Evolutionary conservation across 1,140 invertebrate species (phyloP).

Genomic region (Cotesia glomerata): DNA sequence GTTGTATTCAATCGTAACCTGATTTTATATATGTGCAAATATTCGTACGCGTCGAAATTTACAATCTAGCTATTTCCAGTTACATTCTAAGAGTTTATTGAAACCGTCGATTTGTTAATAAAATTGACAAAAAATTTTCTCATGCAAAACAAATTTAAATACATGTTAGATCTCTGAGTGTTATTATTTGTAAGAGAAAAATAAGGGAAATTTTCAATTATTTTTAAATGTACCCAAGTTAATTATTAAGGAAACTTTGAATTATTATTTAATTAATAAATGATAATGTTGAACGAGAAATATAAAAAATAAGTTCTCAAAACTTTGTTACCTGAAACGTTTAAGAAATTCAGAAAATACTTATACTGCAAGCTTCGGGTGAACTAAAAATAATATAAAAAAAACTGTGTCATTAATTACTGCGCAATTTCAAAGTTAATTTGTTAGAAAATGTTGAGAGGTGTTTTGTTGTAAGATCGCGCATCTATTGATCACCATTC

Average conservation of each 20-base stretch:
- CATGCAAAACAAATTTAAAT: not conserved
- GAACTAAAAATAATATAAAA: not conserved
- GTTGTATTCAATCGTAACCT: not conserved
- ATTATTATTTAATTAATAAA: too few species aligned
- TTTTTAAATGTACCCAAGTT: too few species aligned
- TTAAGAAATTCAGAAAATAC: not conserved
- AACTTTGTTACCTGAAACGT: too few species aligned
- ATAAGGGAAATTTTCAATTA: too few species aligned
- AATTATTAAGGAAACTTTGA: too few species aligned
- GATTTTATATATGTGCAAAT: not conserved
- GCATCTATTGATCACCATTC: slow-evolving; percentile 28
- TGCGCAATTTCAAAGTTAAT: not conserved
- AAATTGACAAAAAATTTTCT: not conserved
- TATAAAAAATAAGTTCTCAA: too few species aligned
- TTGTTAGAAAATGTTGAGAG: slow-evolving; percentile 15
- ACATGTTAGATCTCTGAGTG: not conserved
- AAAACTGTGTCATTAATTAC: slow-evolving; percentile 25
- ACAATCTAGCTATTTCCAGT: not conserved
- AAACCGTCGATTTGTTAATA: slow-evolving; percentile 25
- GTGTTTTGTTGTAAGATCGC: slow-evolving; percentile 1
- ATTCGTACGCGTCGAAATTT: not conserved
- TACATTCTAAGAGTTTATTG: slow-evolving; percentile 5
- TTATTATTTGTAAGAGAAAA: not conserved
- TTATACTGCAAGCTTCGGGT: not conserved
- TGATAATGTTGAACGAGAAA: too few species aligned